These are phyloP conservation scores for Lochmaea crataegi DNA, from an alignment of 2,888 invertebrate genomes.

Conservation along the genomic window DNA sequence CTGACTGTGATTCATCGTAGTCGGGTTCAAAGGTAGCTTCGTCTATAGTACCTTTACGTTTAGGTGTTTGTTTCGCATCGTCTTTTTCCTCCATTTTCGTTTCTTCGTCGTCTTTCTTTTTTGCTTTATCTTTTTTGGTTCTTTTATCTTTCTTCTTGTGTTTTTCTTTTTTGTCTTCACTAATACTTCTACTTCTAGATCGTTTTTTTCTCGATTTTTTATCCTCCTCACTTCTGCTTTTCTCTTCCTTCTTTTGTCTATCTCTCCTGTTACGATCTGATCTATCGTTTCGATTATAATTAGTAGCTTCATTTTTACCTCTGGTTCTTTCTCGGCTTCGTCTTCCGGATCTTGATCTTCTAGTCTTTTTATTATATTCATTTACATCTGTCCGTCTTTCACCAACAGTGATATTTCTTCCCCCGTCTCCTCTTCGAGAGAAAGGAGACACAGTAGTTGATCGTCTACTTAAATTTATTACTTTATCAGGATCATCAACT, in stretches of 20 bases:
- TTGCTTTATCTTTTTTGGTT: constrained; percentile 64
- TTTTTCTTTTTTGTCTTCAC: constrained; percentile 54
- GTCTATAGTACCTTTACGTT: constrained; percentile 76
- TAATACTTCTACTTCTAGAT: constrained; percentile 54
- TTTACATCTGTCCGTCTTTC: constrained; percentile 61
- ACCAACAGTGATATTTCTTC: constrained; percentile 57
- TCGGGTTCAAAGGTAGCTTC: constrained; percentile 82
- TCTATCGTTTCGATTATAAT: constrained; percentile 53
- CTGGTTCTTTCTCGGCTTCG: constrained; percentile 52
- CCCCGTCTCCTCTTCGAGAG: constrained; percentile 62
- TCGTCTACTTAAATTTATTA: constrained; percentile 67
- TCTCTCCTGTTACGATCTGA: constrained; percentile 41
- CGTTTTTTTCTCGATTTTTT: constrained; percentile 52
- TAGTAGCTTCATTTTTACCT: constrained; percentile 60
- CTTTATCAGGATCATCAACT: constrained; percentile 72
- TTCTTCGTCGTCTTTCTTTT: constrained; percentile 55
- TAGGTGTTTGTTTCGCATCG: constrained; percentile 60
- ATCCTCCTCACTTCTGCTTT: constrained; percentile 47
- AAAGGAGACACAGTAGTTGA: constrained; percentile 66
- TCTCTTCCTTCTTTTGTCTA: constrained; percentile 40
- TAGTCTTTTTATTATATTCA: constrained; percentile 53
- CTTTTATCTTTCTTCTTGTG: constrained; percentile 65
- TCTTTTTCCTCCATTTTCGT: constrained; percentile 58
- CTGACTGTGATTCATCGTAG: constrained; percentile 76
- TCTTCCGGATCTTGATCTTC: constrained; percentile 55